Base-by-base conservation (phyloP, 2,113 vertebrate genomes). In the Accipiter virgatus region DNA sequence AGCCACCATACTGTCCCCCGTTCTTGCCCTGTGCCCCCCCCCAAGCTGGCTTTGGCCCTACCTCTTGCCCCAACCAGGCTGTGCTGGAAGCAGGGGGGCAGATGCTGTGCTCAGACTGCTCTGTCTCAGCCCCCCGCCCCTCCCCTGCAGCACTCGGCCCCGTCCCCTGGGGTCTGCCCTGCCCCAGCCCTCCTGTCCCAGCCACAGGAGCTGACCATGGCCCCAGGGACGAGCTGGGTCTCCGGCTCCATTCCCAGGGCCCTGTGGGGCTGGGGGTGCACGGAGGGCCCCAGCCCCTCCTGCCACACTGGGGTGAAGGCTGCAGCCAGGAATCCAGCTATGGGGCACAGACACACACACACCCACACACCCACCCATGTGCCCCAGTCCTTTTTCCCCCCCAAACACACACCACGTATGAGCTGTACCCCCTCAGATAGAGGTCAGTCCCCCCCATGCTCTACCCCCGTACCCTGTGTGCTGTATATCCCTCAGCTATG, bases 191-290 rank as follows among this genome's bases (percentile, higher is more conserved):
- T 16, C 23, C 29, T 11, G 9, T 9, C 47, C 48, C 5, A 0
- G 18, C 40, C 2, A 5, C 50, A 16, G 86, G 59, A 79, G 48
- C 70, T 21, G 84, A 38, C 8, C 8, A 32, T 56, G 83, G 50
- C 72, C 40, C 79, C 34, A 18, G 43, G 47, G 84, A 58, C 0
- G 1, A 67, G 62, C 36, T 50, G 1, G 6, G 43, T 23, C 31
- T 19, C 72, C 2, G 13, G 52, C 65, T 55, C 47, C 1, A 5
- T 38, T 83, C 86, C 66, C 81, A 63, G 71, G 89, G 58, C 40
- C 50, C 40, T 13, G 42, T 0, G 0, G 56, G 42, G 59, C 32
- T 0, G 7, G 15, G 25, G 43, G 40, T 12, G 26, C 42, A 16
- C 2, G 22, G 48, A 45, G 36, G 56, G 7, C 48, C 29, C 25